Evolutionary conservation across 1,140 invertebrate genomes (phyloP), one percentile per base, ranked within the genome.

Genomic region (Pseudomyrmex pallidus): DNA sequence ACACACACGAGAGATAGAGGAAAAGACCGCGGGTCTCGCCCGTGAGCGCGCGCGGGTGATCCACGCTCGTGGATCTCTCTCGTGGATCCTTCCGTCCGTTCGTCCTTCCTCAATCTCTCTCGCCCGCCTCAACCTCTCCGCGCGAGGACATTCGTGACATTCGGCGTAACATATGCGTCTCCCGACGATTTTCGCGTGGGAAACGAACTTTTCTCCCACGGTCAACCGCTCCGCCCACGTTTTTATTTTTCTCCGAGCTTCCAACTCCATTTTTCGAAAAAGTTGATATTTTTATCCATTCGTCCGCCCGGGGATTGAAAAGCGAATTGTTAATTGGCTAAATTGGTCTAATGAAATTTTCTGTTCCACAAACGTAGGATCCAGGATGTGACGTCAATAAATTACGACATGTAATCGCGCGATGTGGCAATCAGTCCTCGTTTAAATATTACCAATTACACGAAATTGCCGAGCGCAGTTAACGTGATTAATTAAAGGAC

Each of bases 261-360:
- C 20, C 0, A 5, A 35, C 35, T 35, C 4, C 0, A 35, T 35
- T 35, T 35, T 35, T 7, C 35, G 35, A 35, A 7, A 35, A 35
- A 35, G 35, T 35, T 35, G 35, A 35, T 35, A 35, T 35, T 35
- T 35, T 3, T 3, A 25, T 25, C 25, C 25, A 25, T 25, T 3
- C 5, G 0, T 35, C 20, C n/a, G n/a, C 5, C 35, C 35, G 35
- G 35, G 0, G 5, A 5, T 35, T 35, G 35, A 35, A 35, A 35
- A 63, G n/a, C n/a, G 10, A 50, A 70, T 78, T 76, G 57, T 76
- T 74, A 66, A 77, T 66, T 35, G 15, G 25, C 4, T 20, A 15
- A 44, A 80, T 61, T 80, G 35, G 35, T 35, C 7, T 35, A 35
- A 35, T 35, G 35, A 35, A 35, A 35, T 35, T 35, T 35, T 0